Base-by-base conservation (phyloP, 1,140 invertebrate species). In the Gryon sp. region DNA sequence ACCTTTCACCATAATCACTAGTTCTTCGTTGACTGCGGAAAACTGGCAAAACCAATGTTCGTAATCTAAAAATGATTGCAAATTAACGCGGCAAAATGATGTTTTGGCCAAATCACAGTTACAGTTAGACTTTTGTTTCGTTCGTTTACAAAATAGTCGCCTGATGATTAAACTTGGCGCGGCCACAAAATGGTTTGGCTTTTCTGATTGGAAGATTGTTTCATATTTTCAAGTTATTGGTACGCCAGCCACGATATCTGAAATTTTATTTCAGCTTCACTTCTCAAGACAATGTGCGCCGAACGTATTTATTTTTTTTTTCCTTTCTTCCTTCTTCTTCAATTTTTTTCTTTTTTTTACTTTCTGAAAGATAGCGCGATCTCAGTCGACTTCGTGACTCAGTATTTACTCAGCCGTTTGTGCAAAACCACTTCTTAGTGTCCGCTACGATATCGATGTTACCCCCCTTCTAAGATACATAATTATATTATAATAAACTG, bases 401-500 rank as follows among this genome's bases (percentile, higher is more conserved):
- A 69, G 85, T 88, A 87, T 88, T 88, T 87, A 84, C 83, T 85
- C 84, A 88, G 84, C 73, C 73, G 70, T 84, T 84, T 83, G 62
- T 59, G 65, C 43, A 41, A 60, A n/a, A 60, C 62, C 68, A 57
- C 46, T 70, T 72, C 40, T 66, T 53, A 34, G 65, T 69, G 69
- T 73, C 48, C 46, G 69, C 55, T 65, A 53, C 15, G 59, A 20
- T 52, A 80, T 79, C 74, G 55, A 77, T 80, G 63, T 80, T 73
- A n/a, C 76, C 70, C 70, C 59, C 45, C 74, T 85, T 79, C 72
- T 78, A 82, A 84, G 86, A 83, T 85, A 88, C 87, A 84, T 89
- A 87, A 89, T 89, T 89, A 87, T 88, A 89, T 85, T 89, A 89
- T 87, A 89, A 88, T 88, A 88, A 88, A 88, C 82, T 88, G 84